Base-by-base conservation (phyloP, 2,113 vertebrate species). In the Apodemus sylvaticus region DNA sequence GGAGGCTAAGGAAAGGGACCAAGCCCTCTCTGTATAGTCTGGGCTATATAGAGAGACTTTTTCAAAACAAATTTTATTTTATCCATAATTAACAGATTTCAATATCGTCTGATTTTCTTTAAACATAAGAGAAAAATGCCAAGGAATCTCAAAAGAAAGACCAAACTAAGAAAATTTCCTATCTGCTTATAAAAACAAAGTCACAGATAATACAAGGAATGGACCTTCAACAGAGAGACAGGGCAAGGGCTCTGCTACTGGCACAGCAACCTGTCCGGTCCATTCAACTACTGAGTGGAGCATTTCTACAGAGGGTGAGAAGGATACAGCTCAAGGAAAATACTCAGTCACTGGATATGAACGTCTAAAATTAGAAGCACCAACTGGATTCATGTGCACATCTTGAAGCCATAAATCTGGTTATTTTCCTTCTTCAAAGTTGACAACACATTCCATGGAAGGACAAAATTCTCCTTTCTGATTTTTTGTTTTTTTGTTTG, bases 321-420 rank as follows among this genome's bases (percentile, higher is more conserved):
- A 89, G 34, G 31, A 79, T 89, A 85, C 26, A 94, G 85, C 7
- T 85, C 58, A 82, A 93, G 82, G 93, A 93, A 87, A 95, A 96
- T 55, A 95, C 81, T 5, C 13, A 92, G 77, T 39, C 64, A 92
- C 42, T 51, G 74, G 26, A 16, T 48, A 90, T 48, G 70, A 95
- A 81, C 66, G 51, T 93, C 95, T 86, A 96, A 94, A 97, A 96
- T 91, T 64, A 93, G 91, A 93, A 55, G 22, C 24, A 94, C 73
- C 94, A 93, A 96, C 89, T 79, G 45, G 93, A 94, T 45, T 97
- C 95, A 94, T 83, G 70, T 55, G 90, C 60, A 92, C 42, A 95
- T 62, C 77, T 64, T 95, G 45, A 94, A 93, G 60, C 39, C 85
- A 66, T 5, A 36, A 70, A 31, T 97, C 82, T 83, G 83, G 85